Percentiles rank a stretch among this genome's conserved stretches.
phyloP scores from a whole-genome alignment of 2,797 vertebrate species.

The Thaleichthys pacificus region DNA sequence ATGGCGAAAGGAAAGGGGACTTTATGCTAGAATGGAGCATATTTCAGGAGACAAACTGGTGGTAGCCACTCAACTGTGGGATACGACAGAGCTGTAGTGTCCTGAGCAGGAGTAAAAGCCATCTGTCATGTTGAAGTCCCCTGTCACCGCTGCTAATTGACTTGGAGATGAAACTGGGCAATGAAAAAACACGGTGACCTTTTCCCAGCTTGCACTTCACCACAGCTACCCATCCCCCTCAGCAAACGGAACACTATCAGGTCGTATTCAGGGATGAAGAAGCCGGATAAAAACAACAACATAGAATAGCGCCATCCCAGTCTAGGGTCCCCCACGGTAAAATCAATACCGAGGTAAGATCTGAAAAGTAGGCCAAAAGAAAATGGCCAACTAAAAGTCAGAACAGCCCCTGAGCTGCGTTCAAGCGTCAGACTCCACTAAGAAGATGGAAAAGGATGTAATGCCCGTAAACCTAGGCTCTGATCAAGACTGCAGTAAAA shows the following conservation, averaged over 20 bases:
- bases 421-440: too few relatives aligned
- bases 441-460: too few relatives aligned
- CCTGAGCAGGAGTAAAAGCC: not conserved
- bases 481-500: not conserved
- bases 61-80: too few relatives aligned
- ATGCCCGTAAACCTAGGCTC: not conserved
- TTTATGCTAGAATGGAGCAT: too few relatives aligned
- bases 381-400: not conserved
- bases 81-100: not conserved
- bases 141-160: constrained; percentile 25
- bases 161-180: constrained; percentile 8
- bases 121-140: constrained; percentile 10
- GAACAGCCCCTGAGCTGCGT: too few relatives aligned
- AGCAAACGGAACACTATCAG: not conserved
- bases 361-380: not conserved
- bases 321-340: too few relatives aligned
- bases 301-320: too few relatives aligned
- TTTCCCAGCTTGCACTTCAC: constrained; percentile 4
- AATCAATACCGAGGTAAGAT: too few relatives aligned
- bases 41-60: too few relatives aligned
- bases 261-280: not conserved
- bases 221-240: not conserved
- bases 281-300: too few relatives aligned
- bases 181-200: constrained; percentile 34
- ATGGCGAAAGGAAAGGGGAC: too few relatives aligned